Evolutionary conservation across 2,113 vertebrate genomes (phyloP), one percentile per base, ranked within the genome.

Genomic region (Burhinus bistriatus): DNA sequence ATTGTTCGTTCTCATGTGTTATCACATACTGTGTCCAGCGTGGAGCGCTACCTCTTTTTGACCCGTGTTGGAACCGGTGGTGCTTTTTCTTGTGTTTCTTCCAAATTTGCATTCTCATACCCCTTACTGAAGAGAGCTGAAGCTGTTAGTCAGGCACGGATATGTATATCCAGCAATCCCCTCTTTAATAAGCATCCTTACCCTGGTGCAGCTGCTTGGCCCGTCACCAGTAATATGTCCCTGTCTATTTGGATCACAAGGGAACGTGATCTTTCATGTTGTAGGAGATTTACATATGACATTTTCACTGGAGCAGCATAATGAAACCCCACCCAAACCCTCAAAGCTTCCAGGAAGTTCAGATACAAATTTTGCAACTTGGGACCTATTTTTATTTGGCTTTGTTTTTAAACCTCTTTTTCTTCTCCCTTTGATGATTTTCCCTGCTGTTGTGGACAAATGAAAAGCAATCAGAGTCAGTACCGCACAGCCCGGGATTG

Each of bases 171-270:
- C 80, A 93, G 71, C 36, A 91, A 58, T 38, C 77, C 29, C 17
- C 19, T 36, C 61, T 87, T 69, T 82, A 90, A 79, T 77, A 91
- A 94, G 70, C 62, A 65, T 68, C 89, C 69, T 82, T 82, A 57
- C 83, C 42, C 80, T 61, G 54, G 61, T 91, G 89, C 96, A 96
- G 81, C 93, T 96, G 94, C 87, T 95, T 96, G 95, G 94, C 87
- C 42, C 7, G 0, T n/a, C 83, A 87, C 83, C 91, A 95, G 77
- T 66, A 91, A 84, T 40, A 44, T 11, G 73, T 87, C 89, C 81
- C 81, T 83, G 62, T 59, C 71, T 69, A 55, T 94, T 89, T 91
- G 84, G 70, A 95, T 93, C 83, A 93, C 3, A 2, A 76, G 36
- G 42, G 58, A 96, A 85, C 0, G 3, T 45, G 78, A 97, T 91